Evolutionary conservation across 2,888 invertebrate genomes (phyloP), one percentile per base, ranked within the genome.

Genomic region (Mythimna lalbum): DNA sequence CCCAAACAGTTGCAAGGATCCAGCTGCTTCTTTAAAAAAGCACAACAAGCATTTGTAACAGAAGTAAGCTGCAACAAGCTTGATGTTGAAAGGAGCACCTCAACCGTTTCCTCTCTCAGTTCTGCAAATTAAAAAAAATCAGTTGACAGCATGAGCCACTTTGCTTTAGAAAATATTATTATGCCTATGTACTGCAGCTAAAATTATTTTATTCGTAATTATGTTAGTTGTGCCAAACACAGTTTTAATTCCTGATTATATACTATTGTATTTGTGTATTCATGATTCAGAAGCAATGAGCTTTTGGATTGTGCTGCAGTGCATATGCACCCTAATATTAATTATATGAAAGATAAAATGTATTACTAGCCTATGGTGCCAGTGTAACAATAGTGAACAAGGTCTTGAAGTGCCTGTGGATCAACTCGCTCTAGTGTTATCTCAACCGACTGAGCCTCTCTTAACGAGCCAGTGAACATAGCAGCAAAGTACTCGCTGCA

Each of bases 1-100:
- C 99, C 99, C 81, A 99, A 96, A 94, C 99, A 99, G 93, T 99
- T 99, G 87, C 98, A 99, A 0, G 99, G 99, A 93, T 99, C 98
- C 67, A 99, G 96, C 91, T 99, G 99, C 88, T 98, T 98, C 88
- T 98, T 97, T 66, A 99, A 96, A 93, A 98, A 99, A 87, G 97
- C 97, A 88, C 98, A 99, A 90, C 99, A 99, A 47, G 98, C 98
- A 85, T 98, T 98, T 55, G 98, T 98, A 52, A 99, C 99, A 83
- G 98, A 97, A 86, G 97, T 96, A 63, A 99, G 95, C 93, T 99
- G 99, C 75, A 99, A 96, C 66, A 99, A 96, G 91, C 98, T 98
- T 10, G 99, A 98, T 50, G 99, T 98, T 47, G 98, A 97, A 82
- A 99, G 93, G 59, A 99, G 95, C 19, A 98, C 98, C 93, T 99